Percentiles rank a stretch among this genome's conserved stretches.
Evolutionary conservation across 2,888 invertebrate species (phyloP).

Genomic region (Meghimatium bilineatum): DNA sequence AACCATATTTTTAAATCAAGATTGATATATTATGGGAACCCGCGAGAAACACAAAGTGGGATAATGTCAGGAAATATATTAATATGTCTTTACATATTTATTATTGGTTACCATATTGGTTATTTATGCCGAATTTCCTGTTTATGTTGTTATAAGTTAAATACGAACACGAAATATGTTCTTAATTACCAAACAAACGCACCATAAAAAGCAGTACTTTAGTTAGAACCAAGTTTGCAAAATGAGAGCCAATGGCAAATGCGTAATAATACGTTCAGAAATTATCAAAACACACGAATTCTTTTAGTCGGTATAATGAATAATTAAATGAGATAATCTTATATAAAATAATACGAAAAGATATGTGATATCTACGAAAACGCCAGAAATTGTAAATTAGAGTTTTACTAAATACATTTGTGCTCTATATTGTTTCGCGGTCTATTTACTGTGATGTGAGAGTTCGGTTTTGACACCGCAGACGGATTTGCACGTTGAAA

Average conservation of each 20-base stretch:
- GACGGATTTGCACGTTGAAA: constrained; percentile 16
- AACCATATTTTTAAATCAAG: neutral
- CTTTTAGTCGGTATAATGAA: neutral
- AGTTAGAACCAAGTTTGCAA: constrained; percentile 6
- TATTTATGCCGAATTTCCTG: neutral
- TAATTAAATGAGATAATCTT: neutral
- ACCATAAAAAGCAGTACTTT: neutral
- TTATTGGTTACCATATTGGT: neutral
- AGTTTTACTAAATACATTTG: neutral
- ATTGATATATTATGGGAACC: constrained; percentile 3
- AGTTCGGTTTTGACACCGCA: constrained; percentile 26
- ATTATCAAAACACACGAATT: neutral
- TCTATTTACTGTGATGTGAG: neutral
- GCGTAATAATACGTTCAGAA: constrained; percentile 5
- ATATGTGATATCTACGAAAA: neutral
- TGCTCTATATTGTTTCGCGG: constrained; percentile 20
- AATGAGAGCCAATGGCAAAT: constrained; percentile 9
- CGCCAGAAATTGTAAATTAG: neutral
- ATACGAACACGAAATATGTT: neutral
- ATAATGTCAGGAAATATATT: neutral
- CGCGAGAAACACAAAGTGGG: constrained; percentile 24
- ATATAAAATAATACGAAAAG: neutral
- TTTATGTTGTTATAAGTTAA: neutral
- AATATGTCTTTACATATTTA: neutral
- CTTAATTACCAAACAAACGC: neutral